phyloP scores from a whole-genome alignment of 2,113 vertebrate genomes.

The Struthio camelus region DNA sequence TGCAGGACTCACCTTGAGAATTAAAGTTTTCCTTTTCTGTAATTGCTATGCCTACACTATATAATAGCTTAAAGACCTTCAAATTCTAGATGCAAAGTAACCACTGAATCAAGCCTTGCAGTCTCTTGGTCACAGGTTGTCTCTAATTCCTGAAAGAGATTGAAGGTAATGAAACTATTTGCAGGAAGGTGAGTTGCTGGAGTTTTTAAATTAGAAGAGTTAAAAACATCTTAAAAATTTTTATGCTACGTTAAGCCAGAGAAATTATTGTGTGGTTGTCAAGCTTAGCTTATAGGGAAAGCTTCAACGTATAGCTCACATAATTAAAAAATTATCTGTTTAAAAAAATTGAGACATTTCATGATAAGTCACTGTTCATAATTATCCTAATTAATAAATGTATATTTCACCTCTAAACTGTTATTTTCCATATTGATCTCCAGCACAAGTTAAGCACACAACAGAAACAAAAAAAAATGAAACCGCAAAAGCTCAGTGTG shows the following conservation, averaged over 20 bases:
- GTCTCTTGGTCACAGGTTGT: not conserved
- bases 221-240: slow-evolving; percentile 25
- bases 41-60: not conserved
- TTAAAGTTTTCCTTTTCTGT: not conserved
- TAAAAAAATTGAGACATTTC: not conserved
- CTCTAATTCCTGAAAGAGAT: slow-evolving; percentile 1
- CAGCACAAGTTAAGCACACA: not conserved
- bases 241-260: slow-evolving; percentile 32
- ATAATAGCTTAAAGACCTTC: not conserved
- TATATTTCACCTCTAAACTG: not conserved
- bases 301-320: not conserved
- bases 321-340: not conserved
- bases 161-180: slow-evolving; percentile 33
- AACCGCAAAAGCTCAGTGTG: not conserved
- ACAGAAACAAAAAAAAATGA: not conserved
- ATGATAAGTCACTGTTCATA: not conserved
- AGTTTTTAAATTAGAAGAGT: slow-evolving; percentile 19
- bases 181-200: not conserved
- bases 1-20: not conserved
- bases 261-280: slow-evolving; percentile 17
- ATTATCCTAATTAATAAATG: not conserved
- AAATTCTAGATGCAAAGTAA: not conserved
- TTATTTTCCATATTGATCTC: not conserved
- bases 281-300: not conserved
- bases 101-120: not conserved